phyloP scores from a whole-genome alignment of 2,113 vertebrate genomes.

The Protobothrops flavoviridis region DNA sequence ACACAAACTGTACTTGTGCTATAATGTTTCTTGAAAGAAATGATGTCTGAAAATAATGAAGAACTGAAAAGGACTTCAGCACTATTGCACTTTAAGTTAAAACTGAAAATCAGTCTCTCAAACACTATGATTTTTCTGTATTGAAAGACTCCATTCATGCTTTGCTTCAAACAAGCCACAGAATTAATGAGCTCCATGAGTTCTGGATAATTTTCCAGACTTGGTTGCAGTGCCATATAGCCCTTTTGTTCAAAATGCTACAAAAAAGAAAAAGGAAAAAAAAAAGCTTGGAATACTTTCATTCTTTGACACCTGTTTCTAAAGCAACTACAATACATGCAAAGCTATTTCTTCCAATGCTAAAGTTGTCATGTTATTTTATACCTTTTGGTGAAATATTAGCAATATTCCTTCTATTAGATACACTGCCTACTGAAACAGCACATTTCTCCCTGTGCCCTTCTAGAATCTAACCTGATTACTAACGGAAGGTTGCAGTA shows the following conservation, averaged over 20 bases:
- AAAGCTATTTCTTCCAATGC: slow-evolving; percentile 71
- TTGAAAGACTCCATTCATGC: slow-evolving; percentile 73
- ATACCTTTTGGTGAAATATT: slow-evolving; percentile 67
- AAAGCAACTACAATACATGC: slow-evolving; percentile 65
- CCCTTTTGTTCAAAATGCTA: slow-evolving; percentile 70
- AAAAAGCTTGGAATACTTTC: slow-evolving; percentile 71
- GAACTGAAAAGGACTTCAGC: slow-evolving; percentile 84
- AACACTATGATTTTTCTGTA: slow-evolving; percentile 68
- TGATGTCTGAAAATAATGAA: slow-evolving; percentile 65
- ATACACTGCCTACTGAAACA: slow-evolving; percentile 77
- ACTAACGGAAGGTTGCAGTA: slow-evolving; percentile 61
- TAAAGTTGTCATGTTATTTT: slow-evolving; percentile 67
- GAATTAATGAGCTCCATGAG: slow-evolving; percentile 67
- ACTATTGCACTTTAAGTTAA: slow-evolving; percentile 99
- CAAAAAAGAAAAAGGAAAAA: slow-evolving; percentile 57
- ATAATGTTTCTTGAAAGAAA: slow-evolving; percentile 64
- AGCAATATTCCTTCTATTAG: slow-evolving; percentile 77
- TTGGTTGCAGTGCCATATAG: slow-evolving; percentile 69
- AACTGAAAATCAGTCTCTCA: slow-evolving; percentile 72
- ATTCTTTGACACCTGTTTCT: slow-evolving; percentile 68
- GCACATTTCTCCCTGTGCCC: slow-evolving; percentile 66
- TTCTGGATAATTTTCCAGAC: slow-evolving; percentile 71
- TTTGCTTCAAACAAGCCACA: slow-evolving; percentile 72
- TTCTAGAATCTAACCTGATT: slow-evolving; percentile 68
- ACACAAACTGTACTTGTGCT: slow-evolving; percentile 65